These are phyloP conservation scores for Drosophila nigromelanica DNA, from an alignment of 1,140 invertebrate species.

Conservation along the genomic window DNA sequence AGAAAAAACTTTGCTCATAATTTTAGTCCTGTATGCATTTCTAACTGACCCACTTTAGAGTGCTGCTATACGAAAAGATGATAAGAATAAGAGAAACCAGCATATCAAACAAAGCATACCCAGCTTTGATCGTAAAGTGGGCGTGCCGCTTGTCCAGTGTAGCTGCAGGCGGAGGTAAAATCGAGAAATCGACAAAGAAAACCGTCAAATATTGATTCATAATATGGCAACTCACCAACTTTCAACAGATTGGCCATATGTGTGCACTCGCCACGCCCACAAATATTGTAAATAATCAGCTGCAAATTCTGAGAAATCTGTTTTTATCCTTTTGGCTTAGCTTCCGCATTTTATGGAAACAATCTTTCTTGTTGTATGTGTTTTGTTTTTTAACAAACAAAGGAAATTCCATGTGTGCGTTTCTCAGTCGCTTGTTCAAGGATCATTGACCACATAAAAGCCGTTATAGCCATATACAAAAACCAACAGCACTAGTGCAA, in stretches of 20 bases:
- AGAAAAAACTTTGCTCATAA: conserved; percentile 25
- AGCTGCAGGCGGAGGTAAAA: not conserved
- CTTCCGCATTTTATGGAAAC: conserved; percentile 20
- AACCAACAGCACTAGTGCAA: conserved; percentile 16
- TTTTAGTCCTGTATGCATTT: conserved; percentile 16
- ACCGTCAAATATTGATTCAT: conserved; percentile 29
- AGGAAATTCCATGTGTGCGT: conserved; percentile 50
- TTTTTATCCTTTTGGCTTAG: conserved; percentile 25
- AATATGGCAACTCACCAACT: conserved; percentile 10
- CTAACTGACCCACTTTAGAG: conserved; percentile 14
- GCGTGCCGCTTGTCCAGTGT: conserved; percentile 16
- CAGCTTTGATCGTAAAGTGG: conserved; percentile 6
- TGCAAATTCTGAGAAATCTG: conserved; percentile 22
- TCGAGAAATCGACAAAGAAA: not conserved
- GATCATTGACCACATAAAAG: conserved; percentile 80
- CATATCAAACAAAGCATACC: conserved; percentile 18
- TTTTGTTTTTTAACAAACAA: conserved; percentile 49
- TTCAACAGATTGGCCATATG: conserved; percentile 13
- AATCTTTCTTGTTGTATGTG: not conserved
- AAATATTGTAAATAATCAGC: not conserved
- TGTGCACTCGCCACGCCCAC: conserved; percentile 16
- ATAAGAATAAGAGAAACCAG: conserved; percentile 28
- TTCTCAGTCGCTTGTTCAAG: conserved; percentile 49
- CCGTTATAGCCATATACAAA: conserved; percentile 67
- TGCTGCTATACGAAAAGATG: not conserved